A percentile compares a stretch with the other conserved stretches of the same genome.
Conservation (phyloP, 1,140 invertebrate genomes). For the Diorhabda elongata region DNA sequence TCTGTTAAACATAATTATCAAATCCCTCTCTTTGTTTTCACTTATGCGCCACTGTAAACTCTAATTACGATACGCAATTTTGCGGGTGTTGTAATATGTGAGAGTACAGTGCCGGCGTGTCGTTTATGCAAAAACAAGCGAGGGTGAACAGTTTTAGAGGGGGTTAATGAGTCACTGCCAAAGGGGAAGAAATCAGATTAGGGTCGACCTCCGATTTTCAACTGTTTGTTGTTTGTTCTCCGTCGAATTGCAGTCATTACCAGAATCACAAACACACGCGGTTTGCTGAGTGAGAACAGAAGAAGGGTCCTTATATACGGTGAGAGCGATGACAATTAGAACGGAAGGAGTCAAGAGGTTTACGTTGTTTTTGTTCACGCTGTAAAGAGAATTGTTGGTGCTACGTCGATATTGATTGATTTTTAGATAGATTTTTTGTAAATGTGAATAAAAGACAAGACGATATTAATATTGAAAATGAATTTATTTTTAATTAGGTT, state of each 20-base stretch:
- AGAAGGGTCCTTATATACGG: constrained; percentile 8
- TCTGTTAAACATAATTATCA: no score
- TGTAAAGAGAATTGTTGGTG: neutral
- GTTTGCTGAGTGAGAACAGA: constrained; percentile 28
- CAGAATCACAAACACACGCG: constrained; percentile 36
- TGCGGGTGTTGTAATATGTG: constrained; percentile 44
- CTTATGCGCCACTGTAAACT: constrained; percentile 7
- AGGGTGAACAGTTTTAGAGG: constrained; percentile 36
- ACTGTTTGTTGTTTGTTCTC: constrained; percentile 36
- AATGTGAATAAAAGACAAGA: neutral
- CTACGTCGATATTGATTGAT: neutral
- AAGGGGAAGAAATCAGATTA: constrained; percentile 47
- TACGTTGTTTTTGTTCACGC: neutral
- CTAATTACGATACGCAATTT: constrained; percentile 45
- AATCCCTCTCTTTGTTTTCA: neutral
- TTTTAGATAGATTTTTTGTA: neutral
- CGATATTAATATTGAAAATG: neutral
- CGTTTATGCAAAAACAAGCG: constrained; percentile 35
- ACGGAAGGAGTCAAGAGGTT: constrained; percentile 8
- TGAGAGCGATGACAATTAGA: constrained; percentile 5
- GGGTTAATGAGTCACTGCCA: constrained; percentile 47
- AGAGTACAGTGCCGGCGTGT: constrained; percentile 36
- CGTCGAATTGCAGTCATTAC: constrained; percentile 37
- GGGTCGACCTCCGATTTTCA: constrained; percentile 41
- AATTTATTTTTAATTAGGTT: neutral